Evolutionary conservation across 2,888 invertebrate species (phyloP).

Genomic region (Phlogophora meticulosa): DNA sequence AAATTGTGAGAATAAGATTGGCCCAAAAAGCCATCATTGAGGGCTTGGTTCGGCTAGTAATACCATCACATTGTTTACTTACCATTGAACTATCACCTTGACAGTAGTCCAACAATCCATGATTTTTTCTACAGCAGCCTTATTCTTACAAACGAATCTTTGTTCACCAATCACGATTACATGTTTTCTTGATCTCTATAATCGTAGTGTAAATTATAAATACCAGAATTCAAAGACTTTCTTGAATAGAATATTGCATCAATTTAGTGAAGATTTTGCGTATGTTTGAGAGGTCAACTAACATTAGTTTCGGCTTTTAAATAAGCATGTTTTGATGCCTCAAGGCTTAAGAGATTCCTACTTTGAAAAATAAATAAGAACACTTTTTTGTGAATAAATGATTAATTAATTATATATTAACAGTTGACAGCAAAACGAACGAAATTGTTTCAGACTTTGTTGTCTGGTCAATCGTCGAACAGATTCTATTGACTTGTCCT

Average conservation of each 20-base stretch:
- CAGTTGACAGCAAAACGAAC: too few relatives aligned
- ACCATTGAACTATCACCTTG: conserved; percentile 39
- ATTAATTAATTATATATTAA: too few relatives aligned
- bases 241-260: conserved; percentile 15
- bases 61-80: not conserved
- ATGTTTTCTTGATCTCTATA: conserved; percentile 25
- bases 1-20: not conserved
- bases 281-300: conserved; percentile 47
- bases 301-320: conserved; percentile 53
- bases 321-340: conserved; percentile 30
- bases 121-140: not conserved
- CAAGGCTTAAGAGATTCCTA: conserved; percentile 14
- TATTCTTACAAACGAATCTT: conserved; percentile 11
- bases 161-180: conserved; percentile 29
- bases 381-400: too few relatives aligned
- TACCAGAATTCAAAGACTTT: conserved; percentile 32
- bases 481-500: too few relatives aligned
- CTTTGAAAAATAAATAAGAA: too few relatives aligned
- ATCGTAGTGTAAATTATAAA: conserved; percentile 31
- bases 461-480: too few relatives aligned
- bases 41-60: not conserved
- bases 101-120: conserved; percentile 16
- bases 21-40: not conserved
- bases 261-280: conserved; percentile 36
- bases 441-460: too few relatives aligned